Evolutionary conservation across 2,888 invertebrate species (phyloP).

Genomic region (Diaphora mendica): DNA sequence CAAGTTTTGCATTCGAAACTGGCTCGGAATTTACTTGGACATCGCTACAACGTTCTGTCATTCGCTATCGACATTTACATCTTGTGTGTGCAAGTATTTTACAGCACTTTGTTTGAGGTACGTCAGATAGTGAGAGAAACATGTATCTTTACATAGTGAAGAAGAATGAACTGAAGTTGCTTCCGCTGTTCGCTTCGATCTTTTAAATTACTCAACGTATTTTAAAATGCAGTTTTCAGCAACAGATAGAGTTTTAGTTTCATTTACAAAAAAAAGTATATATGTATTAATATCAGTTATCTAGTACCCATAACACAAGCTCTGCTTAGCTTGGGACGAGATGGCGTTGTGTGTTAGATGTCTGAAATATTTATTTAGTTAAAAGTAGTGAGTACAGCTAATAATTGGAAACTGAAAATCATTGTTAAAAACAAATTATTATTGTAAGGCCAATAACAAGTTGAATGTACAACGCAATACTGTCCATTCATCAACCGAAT

Average conservation of each 20-base stretch:
- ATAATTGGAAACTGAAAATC: slow-evolving; percentile 8
- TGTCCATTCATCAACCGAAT: slow-evolving; percentile 30
- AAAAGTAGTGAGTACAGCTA: neutral
- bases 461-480: slow-evolving; percentile 9
- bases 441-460: slow-evolving; percentile 3
- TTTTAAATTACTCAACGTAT: too few species aligned
- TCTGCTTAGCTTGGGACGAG: too few species aligned
- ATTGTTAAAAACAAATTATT: slow-evolving; percentile 6
- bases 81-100: slow-evolving; percentile 46
- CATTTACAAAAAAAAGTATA: too few species aligned
- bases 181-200: too few species aligned
- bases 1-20: slow-evolving; percentile 82
- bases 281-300: too few species aligned
- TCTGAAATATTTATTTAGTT: too few species aligned
- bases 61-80: slow-evolving; percentile 64
- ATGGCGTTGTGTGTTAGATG: too few species aligned
- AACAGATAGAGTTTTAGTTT: too few species aligned
- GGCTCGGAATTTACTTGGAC: slow-evolving; percentile 70
- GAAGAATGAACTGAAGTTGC: too few species aligned
- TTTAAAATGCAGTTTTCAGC: too few species aligned
- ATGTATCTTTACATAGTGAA: neutral
- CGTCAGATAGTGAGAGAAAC: neutral
- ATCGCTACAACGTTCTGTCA: slow-evolving; percentile 64
- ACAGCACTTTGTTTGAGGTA: slow-evolving; percentile 3
- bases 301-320: too few species aligned